Percentiles rank a stretch among this genome's conserved stretches.
Conservation (phyloP, 2,797 vertebrate genomes). For the Enoplosus armatus region DNA sequence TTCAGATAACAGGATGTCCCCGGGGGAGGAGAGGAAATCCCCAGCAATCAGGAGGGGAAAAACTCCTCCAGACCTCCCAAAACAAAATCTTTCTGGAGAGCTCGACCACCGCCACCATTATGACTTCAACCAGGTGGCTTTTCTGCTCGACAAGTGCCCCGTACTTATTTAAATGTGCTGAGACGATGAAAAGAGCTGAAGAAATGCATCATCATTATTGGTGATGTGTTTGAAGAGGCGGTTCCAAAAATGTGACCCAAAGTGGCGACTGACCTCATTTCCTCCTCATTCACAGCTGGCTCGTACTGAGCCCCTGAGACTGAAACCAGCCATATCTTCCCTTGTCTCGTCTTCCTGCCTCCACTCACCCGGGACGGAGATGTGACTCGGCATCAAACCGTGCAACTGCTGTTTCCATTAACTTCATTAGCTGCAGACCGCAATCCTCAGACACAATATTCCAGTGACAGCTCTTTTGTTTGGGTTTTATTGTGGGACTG, state of each 20-base stretch:
- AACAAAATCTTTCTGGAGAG: constrained; percentile 42
- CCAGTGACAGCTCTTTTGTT: constrained; percentile 46
- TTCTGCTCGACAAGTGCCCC: background rate
- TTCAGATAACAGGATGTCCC: constrained; percentile 76
- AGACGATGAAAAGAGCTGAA: constrained; percentile 24
- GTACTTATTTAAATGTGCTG: background rate
- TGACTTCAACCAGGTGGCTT: constrained; percentile 3
- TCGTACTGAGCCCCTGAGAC: constrained; percentile 45
- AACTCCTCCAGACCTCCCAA: constrained; percentile 48
- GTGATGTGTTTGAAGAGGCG: constrained; percentile 7
- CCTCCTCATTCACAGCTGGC: constrained; percentile 67
- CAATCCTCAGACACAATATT: constrained; percentile 42
- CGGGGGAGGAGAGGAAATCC: constrained; percentile 71
- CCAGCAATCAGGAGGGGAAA: constrained; percentile 63
- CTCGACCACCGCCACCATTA: background rate
- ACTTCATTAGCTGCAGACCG: constrained; percentile 39
- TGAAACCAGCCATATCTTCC: constrained; percentile 37
- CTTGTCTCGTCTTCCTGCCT: constrained; percentile 54
- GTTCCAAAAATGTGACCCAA: constrained; percentile 48
- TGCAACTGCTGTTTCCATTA: constrained; percentile 57
- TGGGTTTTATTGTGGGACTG: constrained; percentile 11
- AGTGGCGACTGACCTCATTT: constrained; percentile 70
- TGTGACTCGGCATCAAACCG: constrained; percentile 37
- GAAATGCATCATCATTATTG: constrained; percentile 26
- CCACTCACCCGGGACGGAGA: constrained; percentile 28